Evolutionary conservation across 2,113 vertebrate species (phyloP).

Genomic region (Brachyhypopomus gauderio): DNA sequence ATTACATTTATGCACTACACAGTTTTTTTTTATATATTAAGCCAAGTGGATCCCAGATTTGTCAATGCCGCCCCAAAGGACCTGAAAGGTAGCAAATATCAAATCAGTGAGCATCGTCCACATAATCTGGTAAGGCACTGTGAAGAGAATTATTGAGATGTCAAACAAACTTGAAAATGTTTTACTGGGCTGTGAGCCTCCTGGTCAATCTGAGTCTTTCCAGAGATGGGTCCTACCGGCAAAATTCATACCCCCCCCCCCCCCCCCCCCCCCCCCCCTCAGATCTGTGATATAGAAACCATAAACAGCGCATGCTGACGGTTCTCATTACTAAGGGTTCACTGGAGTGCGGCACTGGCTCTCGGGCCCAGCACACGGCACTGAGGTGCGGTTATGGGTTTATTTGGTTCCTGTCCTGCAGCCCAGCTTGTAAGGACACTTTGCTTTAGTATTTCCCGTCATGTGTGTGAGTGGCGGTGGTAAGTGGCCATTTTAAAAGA

Average conservation of each 20-base stretch:
- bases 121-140: slow-evolving; percentile 20
- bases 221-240: too few species aligned
- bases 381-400: background rate
- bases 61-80: background rate
- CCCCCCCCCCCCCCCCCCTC: too few species aligned
- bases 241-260: too few species aligned
- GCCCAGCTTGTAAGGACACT: background rate
- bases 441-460: background rate
- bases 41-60: background rate
- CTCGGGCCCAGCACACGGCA: too few species aligned
- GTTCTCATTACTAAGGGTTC: too few species aligned
- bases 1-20: background rate
- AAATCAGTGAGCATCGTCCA: slow-evolving; percentile 7
- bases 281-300: too few species aligned
- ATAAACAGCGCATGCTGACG: too few species aligned
- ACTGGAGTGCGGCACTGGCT: too few species aligned
- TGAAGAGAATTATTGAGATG: background rate
- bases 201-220: too few species aligned
- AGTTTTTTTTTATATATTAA: background rate
- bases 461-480: background rate
- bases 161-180: too few species aligned
- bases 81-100: background rate
- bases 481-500: slow-evolving; percentile 13
- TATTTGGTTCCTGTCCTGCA: background rate
- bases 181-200: too few species aligned